phyloP scores from a whole-genome alignment of 2,888 invertebrate genomes.

The Pheosia tremula region DNA sequence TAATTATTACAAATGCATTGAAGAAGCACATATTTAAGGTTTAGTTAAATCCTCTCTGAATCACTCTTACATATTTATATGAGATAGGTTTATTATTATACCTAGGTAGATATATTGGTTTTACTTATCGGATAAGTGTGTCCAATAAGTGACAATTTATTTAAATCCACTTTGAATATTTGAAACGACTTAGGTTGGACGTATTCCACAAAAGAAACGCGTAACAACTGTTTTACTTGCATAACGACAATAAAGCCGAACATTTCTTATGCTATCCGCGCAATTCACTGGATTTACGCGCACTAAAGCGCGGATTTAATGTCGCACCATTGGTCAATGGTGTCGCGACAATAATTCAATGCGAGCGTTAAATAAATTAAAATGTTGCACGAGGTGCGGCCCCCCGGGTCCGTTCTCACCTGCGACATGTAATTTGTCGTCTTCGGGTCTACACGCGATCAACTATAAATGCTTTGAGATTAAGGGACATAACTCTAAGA shows the following conservation, averaged over 20 bases:
- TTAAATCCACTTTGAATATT: no score
- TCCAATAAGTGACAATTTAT: no score
- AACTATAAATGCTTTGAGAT: slow-evolving; percentile 27
- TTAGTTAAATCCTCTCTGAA: no score
- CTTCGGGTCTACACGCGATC: slow-evolving; percentile 38
- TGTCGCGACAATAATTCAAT: slow-evolving; percentile 37
- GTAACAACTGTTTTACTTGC: slow-evolving; percentile 22
- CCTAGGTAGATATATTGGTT: no score
- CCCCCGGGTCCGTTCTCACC: slow-evolving; percentile 43
- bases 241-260: not conserved
- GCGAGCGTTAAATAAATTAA: slow-evolving; percentile 49
- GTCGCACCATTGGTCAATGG: slow-evolving; percentile 25
- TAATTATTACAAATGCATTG: no score
- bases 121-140: no score
- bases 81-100: no score
- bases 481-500: slow-evolving; percentile 27
- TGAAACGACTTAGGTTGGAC: no score
- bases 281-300: not conserved
- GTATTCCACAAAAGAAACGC: slow-evolving; percentile 2
- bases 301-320: slow-evolving; percentile 22
- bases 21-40: no score
- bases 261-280: slow-evolving; percentile 1
- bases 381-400: slow-evolving; percentile 46
- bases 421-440: slow-evolving; percentile 55
- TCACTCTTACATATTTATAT: no score